phyloP scores from a whole-genome alignment of 1,140 invertebrate genomes.

The Drosophila pallidifrons region DNA sequence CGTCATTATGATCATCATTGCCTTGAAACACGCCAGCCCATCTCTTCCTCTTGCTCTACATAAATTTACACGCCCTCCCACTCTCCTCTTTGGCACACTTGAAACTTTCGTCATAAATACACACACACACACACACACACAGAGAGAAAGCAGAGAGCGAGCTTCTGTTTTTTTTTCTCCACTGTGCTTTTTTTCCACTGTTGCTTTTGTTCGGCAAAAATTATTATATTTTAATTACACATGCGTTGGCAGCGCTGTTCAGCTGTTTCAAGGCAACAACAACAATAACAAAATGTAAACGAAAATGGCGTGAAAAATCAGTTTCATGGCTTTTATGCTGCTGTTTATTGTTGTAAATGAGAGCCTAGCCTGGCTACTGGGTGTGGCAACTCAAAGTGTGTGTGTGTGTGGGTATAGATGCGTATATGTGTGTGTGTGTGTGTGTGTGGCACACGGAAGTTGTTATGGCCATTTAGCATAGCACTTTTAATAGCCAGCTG shows the following conservation, averaged over 20 bases:
- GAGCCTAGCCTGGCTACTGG: conserved; percentile 21
- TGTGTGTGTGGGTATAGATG: neutral
- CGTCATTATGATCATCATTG: conserved; percentile 71
- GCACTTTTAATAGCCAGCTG: conserved; percentile 51
- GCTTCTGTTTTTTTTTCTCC: conserved; percentile 26
- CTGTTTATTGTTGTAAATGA: conserved; percentile 82
- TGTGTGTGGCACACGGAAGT: conserved; percentile 56
- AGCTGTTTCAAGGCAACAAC: conserved; percentile 37
- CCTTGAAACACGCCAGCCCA: conserved; percentile 43
- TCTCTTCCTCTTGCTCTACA: neutral
- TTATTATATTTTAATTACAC: conserved; percentile 84
- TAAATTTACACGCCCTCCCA: neutral
- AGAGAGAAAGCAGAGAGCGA: neutral
- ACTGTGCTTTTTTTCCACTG: conserved; percentile 42
- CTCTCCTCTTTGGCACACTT: conserved; percentile 29
- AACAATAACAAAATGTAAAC: conserved; percentile 73
- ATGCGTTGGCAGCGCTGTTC: conserved; percentile 57
- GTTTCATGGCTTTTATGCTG: conserved; percentile 82
- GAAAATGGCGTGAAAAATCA: conserved; percentile 84
- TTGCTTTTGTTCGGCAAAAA: conserved; percentile 62
- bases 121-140: conserved; percentile 24
- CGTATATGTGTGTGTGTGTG: neutral
- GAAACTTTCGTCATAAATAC: conserved; percentile 76
- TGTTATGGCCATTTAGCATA: conserved; percentile 80
- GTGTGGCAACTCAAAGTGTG: conserved; percentile 13